A percentile compares a stretch with the other conserved stretches of the same genome.
Evolutionary conservation across 1,140 invertebrate genomes (phyloP).

Genomic region (Archegozetes longisetosus): DNA sequence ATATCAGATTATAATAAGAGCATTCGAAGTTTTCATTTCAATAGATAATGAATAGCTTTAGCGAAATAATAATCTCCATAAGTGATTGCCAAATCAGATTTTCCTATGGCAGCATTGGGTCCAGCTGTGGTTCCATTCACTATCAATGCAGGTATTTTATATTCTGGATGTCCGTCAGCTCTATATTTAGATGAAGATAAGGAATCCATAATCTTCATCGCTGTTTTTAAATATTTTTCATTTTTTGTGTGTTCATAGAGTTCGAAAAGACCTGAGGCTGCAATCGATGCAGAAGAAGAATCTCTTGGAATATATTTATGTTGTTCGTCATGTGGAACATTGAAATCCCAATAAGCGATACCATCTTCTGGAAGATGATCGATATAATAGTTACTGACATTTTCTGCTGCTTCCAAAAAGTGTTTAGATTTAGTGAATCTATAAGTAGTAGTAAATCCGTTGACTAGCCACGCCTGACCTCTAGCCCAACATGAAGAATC

Average conservation of each 20-base stretch:
- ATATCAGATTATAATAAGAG: not conserved
- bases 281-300: not conserved
- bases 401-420: not conserved
- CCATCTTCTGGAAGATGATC: not conserved
- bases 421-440: not conserved
- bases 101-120: not conserved
- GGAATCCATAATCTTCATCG: not conserved
- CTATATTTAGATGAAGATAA: not conserved
- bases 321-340: not conserved
- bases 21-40: not conserved
- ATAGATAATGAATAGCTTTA: not conserved
- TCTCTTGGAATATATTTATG: not conserved
- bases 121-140: not conserved
- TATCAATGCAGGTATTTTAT: not conserved
- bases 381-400: not conserved
- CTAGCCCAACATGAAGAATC: conserved; percentile 1
- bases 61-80: not conserved
- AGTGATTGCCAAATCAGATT: not conserved
- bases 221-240: not conserved
- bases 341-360: conserved; percentile 2
- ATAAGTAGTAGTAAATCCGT: not conserved
- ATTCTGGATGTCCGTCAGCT: not conserved
- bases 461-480: conserved; percentile 8
- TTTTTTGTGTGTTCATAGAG: not conserved
- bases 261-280: not conserved